Evolutionary conservation across 1,140 invertebrate species (phyloP).

Genomic region (Glomeris maerens): DNA sequence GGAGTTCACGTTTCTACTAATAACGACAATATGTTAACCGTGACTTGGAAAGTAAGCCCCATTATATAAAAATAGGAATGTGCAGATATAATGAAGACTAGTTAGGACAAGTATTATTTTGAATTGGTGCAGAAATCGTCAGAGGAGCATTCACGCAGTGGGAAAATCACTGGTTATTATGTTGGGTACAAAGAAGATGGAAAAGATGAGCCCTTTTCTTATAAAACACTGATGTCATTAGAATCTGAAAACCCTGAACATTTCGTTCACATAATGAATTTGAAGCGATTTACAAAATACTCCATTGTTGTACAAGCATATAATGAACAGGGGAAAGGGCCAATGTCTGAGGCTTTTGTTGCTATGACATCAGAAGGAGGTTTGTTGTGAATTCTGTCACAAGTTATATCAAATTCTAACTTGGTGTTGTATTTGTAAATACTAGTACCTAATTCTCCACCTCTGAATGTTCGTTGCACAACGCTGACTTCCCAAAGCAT

Average conservation of each 20-base stretch:
- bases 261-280: slow-evolving; percentile 48
- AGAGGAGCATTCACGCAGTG: slow-evolving; percentile 75
- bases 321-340: slow-evolving; percentile 84
- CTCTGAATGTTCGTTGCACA: slow-evolving; percentile 77
- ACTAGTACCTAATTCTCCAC: slow-evolving; percentile 63
- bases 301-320: slow-evolving; percentile 90
- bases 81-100: slow-evolving; percentile 30
- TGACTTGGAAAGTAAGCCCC: slow-evolving; percentile 47
- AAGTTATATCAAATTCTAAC: neutral
- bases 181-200: slow-evolving; percentile 34
- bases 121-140: slow-evolving; percentile 78
- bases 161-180: slow-evolving; percentile 80
- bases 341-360: slow-evolving; percentile 71
- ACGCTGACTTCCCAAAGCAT: slow-evolving; percentile 86
- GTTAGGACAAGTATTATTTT: slow-evolving; percentile 44
- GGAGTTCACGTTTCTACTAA: slow-evolving; percentile 71
- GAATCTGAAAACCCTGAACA: slow-evolving; percentile 22
- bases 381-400: slow-evolving; percentile 24
- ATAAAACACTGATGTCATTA: slow-evolving; percentile 20
- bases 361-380: slow-evolving; percentile 68
- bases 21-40: slow-evolving; percentile 71
- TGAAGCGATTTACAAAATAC: slow-evolving; percentile 85
- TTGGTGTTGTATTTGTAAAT: neutral
- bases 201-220: slow-evolving; percentile 24
- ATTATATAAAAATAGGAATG: neutral